A percentile compares a stretch with the other conserved stretches of the same genome.
These are phyloP conservation scores for Telmatochromis brichardi DNA, from an alignment of 2,113 vertebrate genomes.

Conservation along the genomic window DNA sequence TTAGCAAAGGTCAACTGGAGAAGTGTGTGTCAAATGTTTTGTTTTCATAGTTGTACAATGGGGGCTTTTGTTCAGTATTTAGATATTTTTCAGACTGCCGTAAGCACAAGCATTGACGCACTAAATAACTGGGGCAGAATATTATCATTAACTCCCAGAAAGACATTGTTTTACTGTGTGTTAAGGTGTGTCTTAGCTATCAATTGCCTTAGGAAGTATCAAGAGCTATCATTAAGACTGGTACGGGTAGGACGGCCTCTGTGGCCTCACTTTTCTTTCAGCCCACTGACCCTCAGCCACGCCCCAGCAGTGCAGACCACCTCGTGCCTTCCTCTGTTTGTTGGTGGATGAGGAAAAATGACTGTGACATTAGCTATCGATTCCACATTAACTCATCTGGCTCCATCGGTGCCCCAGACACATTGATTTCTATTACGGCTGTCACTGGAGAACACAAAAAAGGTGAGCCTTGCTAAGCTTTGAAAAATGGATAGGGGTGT, in stretches of 20 bases:
- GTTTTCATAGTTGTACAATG: not conserved
- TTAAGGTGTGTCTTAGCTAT: not conserved
- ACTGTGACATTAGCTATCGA: conserved; percentile 67
- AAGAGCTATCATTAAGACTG: not conserved
- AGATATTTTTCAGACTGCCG: not conserved
- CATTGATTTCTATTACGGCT: conserved; percentile 67
- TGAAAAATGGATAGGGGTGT: conserved; percentile 38
- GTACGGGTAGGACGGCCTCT: not conserved
- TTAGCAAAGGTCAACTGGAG: not conserved
- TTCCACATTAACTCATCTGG: conserved; percentile 61
- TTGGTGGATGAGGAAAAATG: conserved; percentile 65
- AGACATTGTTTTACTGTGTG: not conserved
- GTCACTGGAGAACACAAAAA: conserved; percentile 42
- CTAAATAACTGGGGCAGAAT: not conserved
- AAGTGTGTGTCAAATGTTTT: not conserved
- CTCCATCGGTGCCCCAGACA: conserved; percentile 43
- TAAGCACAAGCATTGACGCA: not conserved
- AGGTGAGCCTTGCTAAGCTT: conserved; percentile 24
- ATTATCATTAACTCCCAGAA: not conserved
- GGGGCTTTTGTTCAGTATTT: not conserved
- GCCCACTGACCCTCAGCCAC: conserved; percentile 8
- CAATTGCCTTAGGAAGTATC: not conserved
- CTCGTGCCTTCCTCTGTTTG: not conserved
- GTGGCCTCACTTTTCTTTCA: not conserved
- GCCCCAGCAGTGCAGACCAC: not conserved